Evolutionary conservation across 2,113 vertebrate species (phyloP).

Genomic region (Athene cunicularia): DNA sequence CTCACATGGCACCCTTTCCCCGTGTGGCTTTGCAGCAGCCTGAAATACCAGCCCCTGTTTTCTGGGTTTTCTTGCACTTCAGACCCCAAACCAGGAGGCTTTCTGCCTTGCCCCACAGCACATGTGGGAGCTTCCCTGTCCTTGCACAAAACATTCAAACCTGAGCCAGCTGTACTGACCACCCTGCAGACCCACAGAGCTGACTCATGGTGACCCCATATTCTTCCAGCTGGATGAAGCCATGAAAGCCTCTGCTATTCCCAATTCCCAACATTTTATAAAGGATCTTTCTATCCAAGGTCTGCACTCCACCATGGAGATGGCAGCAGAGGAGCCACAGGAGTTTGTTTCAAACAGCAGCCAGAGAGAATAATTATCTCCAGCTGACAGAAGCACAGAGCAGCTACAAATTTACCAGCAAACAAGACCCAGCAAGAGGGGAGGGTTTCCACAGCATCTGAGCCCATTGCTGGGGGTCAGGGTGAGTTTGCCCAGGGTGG

Average conservation of each 20-base stretch:
- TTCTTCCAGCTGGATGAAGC: not conserved
- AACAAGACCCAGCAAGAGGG: not conserved
- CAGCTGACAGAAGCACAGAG: not conserved
- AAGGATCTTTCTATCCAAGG: not conserved
- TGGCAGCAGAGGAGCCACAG: not conserved
- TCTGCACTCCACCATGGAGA: not conserved
- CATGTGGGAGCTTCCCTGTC: fast-evolving
- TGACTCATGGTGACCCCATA: fast-evolving
- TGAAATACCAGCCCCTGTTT: not conserved
- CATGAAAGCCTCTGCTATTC: not conserved
- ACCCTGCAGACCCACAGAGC: not conserved
- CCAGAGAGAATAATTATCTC: not conserved
- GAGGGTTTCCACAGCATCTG: not conserved
- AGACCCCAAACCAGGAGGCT: not conserved
- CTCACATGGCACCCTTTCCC: fast-evolving
- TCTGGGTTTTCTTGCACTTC: not conserved
- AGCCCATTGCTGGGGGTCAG: not conserved
- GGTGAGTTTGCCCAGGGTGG: not conserved
- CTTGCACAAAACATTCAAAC: not conserved
- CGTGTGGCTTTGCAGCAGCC: not conserved
- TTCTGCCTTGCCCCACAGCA: not conserved
- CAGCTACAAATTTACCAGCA: not conserved
- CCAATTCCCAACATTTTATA: not conserved
- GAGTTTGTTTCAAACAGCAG: not conserved
- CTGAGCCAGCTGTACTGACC: not conserved